Evolutionary conservation across 2,888 invertebrate genomes (phyloP).

Genomic region (Aporophyla nigra): DNA sequence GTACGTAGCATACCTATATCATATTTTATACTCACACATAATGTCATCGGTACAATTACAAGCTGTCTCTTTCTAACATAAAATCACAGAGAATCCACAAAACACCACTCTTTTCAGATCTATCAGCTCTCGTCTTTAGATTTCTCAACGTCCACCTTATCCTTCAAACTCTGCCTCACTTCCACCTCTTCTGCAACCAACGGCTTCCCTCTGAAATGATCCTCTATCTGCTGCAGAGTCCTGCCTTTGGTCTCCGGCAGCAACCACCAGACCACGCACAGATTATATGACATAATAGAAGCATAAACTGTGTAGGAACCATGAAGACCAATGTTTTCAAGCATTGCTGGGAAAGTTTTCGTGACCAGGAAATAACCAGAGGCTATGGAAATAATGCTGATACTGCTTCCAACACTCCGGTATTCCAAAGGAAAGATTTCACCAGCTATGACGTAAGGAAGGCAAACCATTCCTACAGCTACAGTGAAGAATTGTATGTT

Average conservation of each 20-base stretch:
- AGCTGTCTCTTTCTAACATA: background rate
- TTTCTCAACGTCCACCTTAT: conserved; percentile 59
- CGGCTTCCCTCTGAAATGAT: conserved; percentile 80
- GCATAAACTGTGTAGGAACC: conserved; percentile 90
- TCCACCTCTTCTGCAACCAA: conserved; percentile 68
- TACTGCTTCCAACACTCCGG: conserved; percentile 91
- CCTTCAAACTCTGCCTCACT: conserved; percentile 54
- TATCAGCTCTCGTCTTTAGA: conserved; percentile 44
- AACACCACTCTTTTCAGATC: background rate
- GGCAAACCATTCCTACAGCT: conserved; percentile 90
- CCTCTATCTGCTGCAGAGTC: conserved; percentile 92
- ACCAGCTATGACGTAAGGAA: conserved; percentile 93
- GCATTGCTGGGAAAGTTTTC: conserved; percentile 90
- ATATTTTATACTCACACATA: background rate
- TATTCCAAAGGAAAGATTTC: conserved; percentile 92
- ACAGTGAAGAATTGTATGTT: conserved; percentile 89
- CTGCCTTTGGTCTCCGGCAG: conserved; percentile 93
- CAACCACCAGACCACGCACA: conserved; percentile 87
- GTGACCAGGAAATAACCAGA: conserved; percentile 90
- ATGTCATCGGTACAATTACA: background rate
- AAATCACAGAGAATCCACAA: conserved; percentile 43
- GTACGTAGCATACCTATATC: background rate
- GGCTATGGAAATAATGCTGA: conserved; percentile 90
- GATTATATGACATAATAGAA: conserved; percentile 83
- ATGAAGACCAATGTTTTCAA: conserved; percentile 84